phyloP scores from a whole-genome alignment of 1,140 invertebrate genomes.

The Drosophila ohnishii region DNA sequence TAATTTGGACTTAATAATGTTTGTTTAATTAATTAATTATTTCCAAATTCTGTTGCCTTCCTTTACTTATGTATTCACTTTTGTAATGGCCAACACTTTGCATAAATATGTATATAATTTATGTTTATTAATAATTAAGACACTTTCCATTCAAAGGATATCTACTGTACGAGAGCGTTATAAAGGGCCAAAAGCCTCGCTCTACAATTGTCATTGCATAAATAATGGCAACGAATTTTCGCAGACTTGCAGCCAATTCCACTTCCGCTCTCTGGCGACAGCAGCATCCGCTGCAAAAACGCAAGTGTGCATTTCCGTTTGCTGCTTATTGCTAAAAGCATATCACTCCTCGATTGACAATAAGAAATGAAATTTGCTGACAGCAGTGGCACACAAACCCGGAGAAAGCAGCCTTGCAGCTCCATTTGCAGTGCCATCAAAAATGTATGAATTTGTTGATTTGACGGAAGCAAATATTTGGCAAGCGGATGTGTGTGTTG shows the following conservation, averaged over 20 bases:
- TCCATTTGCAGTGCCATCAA: conserved; percentile 66
- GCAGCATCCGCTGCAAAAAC: conserved; percentile 52
- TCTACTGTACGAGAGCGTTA: neutral
- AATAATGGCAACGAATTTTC: conserved; percentile 55
- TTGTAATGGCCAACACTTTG: too few relatives aligned
- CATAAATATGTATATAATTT: neutral
- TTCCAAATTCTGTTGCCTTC: too few relatives aligned
- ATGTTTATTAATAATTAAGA: neutral
- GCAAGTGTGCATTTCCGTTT: conserved; percentile 64
- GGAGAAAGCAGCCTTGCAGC: conserved; percentile 32
- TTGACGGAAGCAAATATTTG: conserved; percentile 77
- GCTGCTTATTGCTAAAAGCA: conserved; percentile 58
- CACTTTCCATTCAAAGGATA: neutral
- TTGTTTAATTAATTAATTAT: neutral
- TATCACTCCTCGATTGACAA: conserved; percentile 67
- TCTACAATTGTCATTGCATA: conserved; percentile 54
- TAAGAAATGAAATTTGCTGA: conserved; percentile 63
- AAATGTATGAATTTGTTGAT: conserved; percentile 76
- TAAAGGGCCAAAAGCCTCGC: conserved; percentile 6
- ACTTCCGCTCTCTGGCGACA: conserved; percentile 50
- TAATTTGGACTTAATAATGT: too few relatives aligned
- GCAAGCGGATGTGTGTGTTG: conserved; percentile 54
- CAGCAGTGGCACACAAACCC: conserved; percentile 28
- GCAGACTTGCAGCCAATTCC: conserved; percentile 46
- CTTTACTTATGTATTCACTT: neutral